Base-by-base conservation (phyloP, 2,797 vertebrate species). In the Percopsis omiscomaycus region DNA sequence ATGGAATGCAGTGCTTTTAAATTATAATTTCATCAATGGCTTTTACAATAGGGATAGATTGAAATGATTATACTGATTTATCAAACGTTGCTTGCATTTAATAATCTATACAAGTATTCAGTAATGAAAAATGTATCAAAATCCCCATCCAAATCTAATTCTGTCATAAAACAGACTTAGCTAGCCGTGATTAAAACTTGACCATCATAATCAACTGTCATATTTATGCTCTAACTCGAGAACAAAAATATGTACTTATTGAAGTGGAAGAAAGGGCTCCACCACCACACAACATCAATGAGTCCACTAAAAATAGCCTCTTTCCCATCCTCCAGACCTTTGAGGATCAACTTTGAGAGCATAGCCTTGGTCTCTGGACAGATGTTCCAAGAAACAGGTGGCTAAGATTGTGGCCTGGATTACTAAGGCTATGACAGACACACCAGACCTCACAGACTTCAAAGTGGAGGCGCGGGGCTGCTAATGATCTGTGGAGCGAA, bases 341-440 rank as follows among this genome's bases (percentile, higher is more conserved):
- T 85, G 82, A 88, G 86, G 86, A 86, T 88, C 84, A 82, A 61
- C 81, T 82, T 57, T 3, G 63, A 86, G 68, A 54, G 73, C 1
- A 53, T 84, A 78, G 85, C 86, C 84, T 72, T 47, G 46, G 75
- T 60, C 84, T 16, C 69, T 55, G 79, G 88, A 88, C 92, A 93
- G 92, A 90, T 93, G 92, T 90, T 89, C 74, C 62, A 15, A 66
- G 61, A 79, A 92, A 91, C 91, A 93, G 91, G 91, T 93, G 92
- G 89, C 87, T 70, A 65, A 80, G 86, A 85, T 88, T 90, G 89
- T 91, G 84, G 82, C 75, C 71, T 77, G 86, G 89, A 93, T 93
- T 93, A 92, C 84, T 87, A 90, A 90, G 86, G 83, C 82, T 86
- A 74, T 90, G 91, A 92, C 87, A 90, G 90, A 89, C 87, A 79